phyloP scores from a whole-genome alignment of 2,888 invertebrate genomes.

The Philonicus albiceps region DNA sequence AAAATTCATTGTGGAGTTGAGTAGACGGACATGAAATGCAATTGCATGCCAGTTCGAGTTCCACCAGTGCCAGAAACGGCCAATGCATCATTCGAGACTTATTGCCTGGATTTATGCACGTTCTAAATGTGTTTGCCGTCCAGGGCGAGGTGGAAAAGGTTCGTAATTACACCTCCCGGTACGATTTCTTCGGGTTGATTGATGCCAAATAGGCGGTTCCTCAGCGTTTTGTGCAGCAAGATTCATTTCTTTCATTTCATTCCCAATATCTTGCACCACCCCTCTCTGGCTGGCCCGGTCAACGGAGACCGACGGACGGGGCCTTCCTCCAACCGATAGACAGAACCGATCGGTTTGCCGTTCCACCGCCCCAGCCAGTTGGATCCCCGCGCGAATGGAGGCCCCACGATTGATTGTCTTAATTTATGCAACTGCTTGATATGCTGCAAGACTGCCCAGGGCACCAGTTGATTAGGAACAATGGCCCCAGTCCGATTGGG shows the following conservation, averaged over 20 bases:
- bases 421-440: slow-evolving; percentile 41
- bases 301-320: not conserved
- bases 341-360: not conserved
- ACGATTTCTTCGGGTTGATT: slow-evolving; percentile 37
- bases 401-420: slow-evolving; percentile 36
- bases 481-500: slow-evolving; percentile 8
- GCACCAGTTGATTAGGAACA: slow-evolving; percentile 39
- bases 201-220: slow-evolving; percentile 42
- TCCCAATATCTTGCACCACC: slow-evolving; percentile 24
- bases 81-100: slow-evolving; percentile 42
- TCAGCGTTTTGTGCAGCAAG: slow-evolving; percentile 37
- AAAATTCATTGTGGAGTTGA: slow-evolving; percentile 39
- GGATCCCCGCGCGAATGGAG: not conserved
- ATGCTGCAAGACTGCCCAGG: slow-evolving; percentile 29
- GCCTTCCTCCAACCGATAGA: not conserved
- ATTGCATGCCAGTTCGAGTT: slow-evolving; percentile 40
- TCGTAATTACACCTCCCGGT: slow-evolving; percentile 41
- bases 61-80: slow-evolving; percentile 38
- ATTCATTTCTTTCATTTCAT: slow-evolving; percentile 42
- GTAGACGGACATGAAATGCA: slow-evolving; percentile 27
- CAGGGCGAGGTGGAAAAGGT: slow-evolving; percentile 40
- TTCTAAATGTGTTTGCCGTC: slow-evolving; percentile 29
- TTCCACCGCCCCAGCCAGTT: no score
- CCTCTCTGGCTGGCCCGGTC: not conserved
- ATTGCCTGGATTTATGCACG: slow-evolving; percentile 42